A percentile compares a stretch with the other conserved stretches of the same genome.
phyloP scores from a whole-genome alignment of 2,888 invertebrate species.

The Hymenopus coronatus region DNA sequence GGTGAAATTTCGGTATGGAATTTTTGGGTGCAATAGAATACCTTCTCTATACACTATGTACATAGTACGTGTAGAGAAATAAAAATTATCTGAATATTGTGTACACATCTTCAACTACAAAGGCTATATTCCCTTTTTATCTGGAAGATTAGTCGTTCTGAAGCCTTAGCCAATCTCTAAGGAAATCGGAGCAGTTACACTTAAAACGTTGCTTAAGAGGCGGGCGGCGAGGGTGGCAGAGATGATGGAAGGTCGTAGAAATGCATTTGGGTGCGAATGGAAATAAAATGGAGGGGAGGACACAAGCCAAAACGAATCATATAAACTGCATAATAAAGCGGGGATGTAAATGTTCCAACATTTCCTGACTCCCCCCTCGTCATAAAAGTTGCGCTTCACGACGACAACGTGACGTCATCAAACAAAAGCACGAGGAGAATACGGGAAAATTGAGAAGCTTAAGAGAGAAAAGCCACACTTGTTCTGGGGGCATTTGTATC shows the following conservation, averaged over 20 bases:
- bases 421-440: conserved; percentile 28
- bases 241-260: neutral
- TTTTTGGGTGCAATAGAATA: no score
- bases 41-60: no score
- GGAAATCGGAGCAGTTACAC: neutral
- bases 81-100: no score
- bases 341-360: conserved; percentile 7
- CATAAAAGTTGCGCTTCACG: conserved; percentile 24
- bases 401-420: conserved; percentile 31
- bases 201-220: neutral
- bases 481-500: neutral
- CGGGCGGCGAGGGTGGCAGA: neutral
- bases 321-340: conserved; percentile 28
- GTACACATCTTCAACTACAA: no score
- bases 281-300: neutral
- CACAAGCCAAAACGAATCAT: conserved; percentile 1
- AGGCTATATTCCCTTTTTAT: neutral
- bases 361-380: neutral
- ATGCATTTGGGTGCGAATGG: neutral
- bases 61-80: no score
- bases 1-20: no score
- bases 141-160: neutral
- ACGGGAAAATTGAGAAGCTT: conserved; percentile 15
- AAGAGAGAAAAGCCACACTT: neutral
- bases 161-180: neutral